Percentiles rank a stretch among this genome's conserved stretches.
Evolutionary conservation across 2,888 invertebrate genomes (phyloP).

Genomic region (Nomada fucata): DNA sequence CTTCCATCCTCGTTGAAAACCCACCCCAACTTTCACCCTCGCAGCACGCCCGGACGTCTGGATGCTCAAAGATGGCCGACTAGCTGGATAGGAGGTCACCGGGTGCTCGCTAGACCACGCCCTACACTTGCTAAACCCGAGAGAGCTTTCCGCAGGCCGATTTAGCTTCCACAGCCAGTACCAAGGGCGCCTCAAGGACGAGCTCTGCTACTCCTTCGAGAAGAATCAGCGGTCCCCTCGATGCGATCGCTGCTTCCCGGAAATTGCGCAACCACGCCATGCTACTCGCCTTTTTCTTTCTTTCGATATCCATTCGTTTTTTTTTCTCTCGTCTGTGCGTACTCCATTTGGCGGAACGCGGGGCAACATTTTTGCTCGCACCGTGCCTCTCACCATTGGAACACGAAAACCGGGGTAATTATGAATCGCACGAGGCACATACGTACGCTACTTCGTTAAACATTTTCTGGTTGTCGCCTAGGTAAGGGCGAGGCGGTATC

Average conservation of each 20-base stretch:
- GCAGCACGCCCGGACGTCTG: slow-evolving; percentile 70
- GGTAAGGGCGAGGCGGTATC: no score
- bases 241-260: slow-evolving; percentile 61
- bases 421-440: no score
- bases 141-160: slow-evolving; percentile 53
- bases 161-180: slow-evolving; percentile 43
- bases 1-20: slow-evolving; percentile 55
- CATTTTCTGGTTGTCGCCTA: no score
- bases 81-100: slow-evolving; percentile 72
- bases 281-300: not conserved
- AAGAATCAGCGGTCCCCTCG: slow-evolving; percentile 26
- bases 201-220: slow-evolving; percentile 47
- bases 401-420: no score
- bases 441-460: no score
- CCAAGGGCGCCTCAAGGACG: slow-evolving; percentile 78
- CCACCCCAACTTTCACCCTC: slow-evolving; percentile 78
- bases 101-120: slow-evolving; percentile 81
- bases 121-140: slow-evolving; percentile 68
- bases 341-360: not conserved
- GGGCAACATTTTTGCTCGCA: no score
- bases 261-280: slow-evolving; percentile 55
- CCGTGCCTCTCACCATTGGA: no score
- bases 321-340: not conserved
- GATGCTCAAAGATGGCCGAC: slow-evolving; percentile 78
- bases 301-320: not conserved